Base-by-base conservation (phyloP, 2,888 invertebrate genomes). In the Eucera pruinosa region DNA sequence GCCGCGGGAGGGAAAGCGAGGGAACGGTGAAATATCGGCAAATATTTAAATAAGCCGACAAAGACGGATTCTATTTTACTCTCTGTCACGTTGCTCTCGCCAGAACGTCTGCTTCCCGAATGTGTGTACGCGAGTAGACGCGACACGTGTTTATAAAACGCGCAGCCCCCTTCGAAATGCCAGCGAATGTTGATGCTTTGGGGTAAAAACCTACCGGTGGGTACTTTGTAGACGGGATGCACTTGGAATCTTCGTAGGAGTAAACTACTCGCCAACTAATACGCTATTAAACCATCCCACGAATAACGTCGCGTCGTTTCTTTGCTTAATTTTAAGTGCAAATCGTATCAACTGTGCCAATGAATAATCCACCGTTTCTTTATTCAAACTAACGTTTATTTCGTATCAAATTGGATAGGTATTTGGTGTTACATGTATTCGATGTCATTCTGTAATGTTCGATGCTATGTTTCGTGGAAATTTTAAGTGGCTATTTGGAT, bases 11-110 rank as follows among this genome's bases (percentile, higher is more conserved):
- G 30, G 7, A 30, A 30, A 36, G 36, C 50, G 9, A 13, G 48
- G 73, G 41, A 50, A 36, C 41, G 73, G 57, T 64, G 58, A 65
- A 64, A 64, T 74, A 75, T 75, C 75, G 74, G 23, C 74, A 75
- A 75, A 75, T 75, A 75, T 75, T 75, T 74, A 75, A 75, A 75
- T 75, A 74, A 58, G 75, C 75, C 65, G 52, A 58, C 75, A 58
- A 39, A 75, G 75, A 75, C 58, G 50, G 45, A 65, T 74, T 39
- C 75, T 52, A 30, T 57, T 45, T 45, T 30, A 23, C 48, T 50
- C 18, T 25, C 11, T 18, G 69, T 68, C 57, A n/a, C 20, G 48
- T 2, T 11, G 39, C 48, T 39, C 18, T 4, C 15, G 11, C 11
- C 18, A 5, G 33, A 36, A 23, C 43, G 33, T 20, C 27, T 20